A percentile compares a stretch with the other conserved stretches of the same genome.
phyloP scores from a whole-genome alignment of 2,113 vertebrate species.

The Acinonyx jubatus region DNA sequence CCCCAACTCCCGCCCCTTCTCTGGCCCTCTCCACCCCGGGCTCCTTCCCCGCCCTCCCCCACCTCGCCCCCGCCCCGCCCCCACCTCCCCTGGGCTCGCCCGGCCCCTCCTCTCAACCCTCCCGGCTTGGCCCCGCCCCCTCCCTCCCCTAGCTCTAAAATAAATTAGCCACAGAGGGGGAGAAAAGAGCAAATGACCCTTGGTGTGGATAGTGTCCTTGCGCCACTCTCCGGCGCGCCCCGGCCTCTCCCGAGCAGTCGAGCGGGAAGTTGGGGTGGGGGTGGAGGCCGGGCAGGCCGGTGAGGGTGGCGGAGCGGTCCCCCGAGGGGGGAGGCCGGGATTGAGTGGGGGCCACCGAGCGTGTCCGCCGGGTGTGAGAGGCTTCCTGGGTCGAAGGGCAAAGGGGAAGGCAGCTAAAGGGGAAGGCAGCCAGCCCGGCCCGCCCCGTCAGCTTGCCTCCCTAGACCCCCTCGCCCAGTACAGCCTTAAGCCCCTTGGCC shows the following conservation, averaged over 20 bases:
- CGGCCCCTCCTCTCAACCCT: background rate
- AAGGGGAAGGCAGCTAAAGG: slow-evolving; percentile 3
- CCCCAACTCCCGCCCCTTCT: background rate
- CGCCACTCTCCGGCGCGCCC: slow-evolving; percentile 45
- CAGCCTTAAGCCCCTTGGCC: background rate
- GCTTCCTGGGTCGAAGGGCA: slow-evolving; percentile 74
- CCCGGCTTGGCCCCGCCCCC: background rate
- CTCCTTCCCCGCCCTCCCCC: background rate
- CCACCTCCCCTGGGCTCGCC: background rate
- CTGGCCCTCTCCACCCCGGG: background rate
- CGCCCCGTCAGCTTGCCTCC: background rate
- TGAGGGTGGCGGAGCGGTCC: background rate
- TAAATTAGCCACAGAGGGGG: slow-evolving; percentile 72
- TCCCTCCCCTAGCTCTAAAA: slow-evolving; percentile 43
- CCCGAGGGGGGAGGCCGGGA: background rate
- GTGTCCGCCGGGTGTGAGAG: slow-evolving; percentile 44
- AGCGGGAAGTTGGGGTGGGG: slow-evolving; percentile 62
- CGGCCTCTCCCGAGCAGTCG: background rate
- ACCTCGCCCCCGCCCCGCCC: background rate
- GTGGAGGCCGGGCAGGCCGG: background rate
- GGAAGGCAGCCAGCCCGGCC: background rate
- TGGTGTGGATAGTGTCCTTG: slow-evolving; percentile 59
- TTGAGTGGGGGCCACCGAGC: background rate
- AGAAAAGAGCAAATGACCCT: slow-evolving; percentile 69
- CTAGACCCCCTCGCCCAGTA: background rate